These are phyloP conservation scores for Tor tambroides DNA, from an alignment of 2,113 vertebrate genomes.

Conservation along the genomic window DNA sequence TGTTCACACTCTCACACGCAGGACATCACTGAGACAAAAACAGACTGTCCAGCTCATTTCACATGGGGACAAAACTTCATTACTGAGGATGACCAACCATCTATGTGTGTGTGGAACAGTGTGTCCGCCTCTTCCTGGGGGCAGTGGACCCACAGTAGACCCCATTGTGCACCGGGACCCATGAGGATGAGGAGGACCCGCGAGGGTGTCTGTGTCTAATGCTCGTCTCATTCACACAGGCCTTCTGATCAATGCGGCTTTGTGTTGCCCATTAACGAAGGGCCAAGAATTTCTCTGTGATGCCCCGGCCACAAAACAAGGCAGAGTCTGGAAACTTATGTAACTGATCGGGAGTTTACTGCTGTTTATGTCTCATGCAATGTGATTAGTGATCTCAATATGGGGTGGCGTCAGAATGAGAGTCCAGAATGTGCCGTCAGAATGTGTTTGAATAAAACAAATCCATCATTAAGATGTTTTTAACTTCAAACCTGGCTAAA, in stretches of 20 bases:
- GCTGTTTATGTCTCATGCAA: constrained; percentile 26
- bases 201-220: constrained; percentile 53
- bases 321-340: constrained; percentile 33
- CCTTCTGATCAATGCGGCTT: constrained; percentile 56
- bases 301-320: constrained; percentile 24
- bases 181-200: constrained; percentile 42
- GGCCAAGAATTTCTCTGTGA: constrained; percentile 17
- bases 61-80: constrained; percentile 45
- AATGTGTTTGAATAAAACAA: too few species aligned
- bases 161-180: constrained; percentile 47
- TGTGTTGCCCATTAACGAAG: constrained; percentile 52
- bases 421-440: too few species aligned
- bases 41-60: constrained; percentile 13
- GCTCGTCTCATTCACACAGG: constrained; percentile 44
- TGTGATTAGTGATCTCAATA: background rate
- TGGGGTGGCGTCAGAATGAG: background rate
- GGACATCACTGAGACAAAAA: constrained; percentile 48
- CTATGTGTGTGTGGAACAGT: constrained; percentile 51
- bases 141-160: constrained; percentile 49
- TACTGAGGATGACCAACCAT: constrained; percentile 47
- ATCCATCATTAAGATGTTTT: too few species aligned
- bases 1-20: constrained; percentile 5
- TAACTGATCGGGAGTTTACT: constrained; percentile 8
- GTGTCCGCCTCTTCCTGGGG: constrained; percentile 55
- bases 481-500: too few species aligned